Evolutionary conservation across 2,888 invertebrate species (phyloP), one percentile per base, ranked within the genome.

Genomic region (Eledona agricola): DNA sequence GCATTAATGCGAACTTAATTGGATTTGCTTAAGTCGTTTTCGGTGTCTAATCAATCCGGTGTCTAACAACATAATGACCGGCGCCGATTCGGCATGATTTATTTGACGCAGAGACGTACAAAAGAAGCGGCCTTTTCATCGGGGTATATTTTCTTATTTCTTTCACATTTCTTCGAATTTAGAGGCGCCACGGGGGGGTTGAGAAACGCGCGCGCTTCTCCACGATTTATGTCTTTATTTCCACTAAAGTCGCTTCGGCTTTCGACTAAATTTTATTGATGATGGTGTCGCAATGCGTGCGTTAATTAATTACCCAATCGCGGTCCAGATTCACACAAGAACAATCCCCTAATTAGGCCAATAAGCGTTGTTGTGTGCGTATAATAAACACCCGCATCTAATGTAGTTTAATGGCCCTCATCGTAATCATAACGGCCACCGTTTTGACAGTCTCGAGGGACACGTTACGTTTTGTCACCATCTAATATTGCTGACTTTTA

Each of bases 201-300:
- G 35, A 49, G 43, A 55, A 46, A 31, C 43, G 40, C 52, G 54
- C 56, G 64, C 63, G 67, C 67, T 66, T 59, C 65, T 64, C 60
- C 51, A 53, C 58, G 63, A 70, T 70, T 69, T 68, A 70, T 69
- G 65, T 66, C 65, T 69, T 63, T 67, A 69, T 69, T 67, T 64
- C 31, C 10, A 26, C 19, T 28, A 35, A 52, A 58, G 57, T 32
- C 13, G 12, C 25, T 47, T 47, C 35, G 11, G 22, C 31, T 34
- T 26, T 23, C 22, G n/a, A 17, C 19, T 11, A 35, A 11, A 28
- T 35, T 12, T 35, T 34, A 35, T 35, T 17, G 25, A 32, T 12
- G 6, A 13, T 6, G 13, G 28, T 11, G 28, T 38, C 20, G 4
- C 4, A 20, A 17, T 19, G 6, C 19, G 4, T 19, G 19, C 19